These are phyloP conservation scores for Clunio marinus DNA, from an alignment of 2,888 invertebrate genomes.

Conservation along the genomic window DNA sequence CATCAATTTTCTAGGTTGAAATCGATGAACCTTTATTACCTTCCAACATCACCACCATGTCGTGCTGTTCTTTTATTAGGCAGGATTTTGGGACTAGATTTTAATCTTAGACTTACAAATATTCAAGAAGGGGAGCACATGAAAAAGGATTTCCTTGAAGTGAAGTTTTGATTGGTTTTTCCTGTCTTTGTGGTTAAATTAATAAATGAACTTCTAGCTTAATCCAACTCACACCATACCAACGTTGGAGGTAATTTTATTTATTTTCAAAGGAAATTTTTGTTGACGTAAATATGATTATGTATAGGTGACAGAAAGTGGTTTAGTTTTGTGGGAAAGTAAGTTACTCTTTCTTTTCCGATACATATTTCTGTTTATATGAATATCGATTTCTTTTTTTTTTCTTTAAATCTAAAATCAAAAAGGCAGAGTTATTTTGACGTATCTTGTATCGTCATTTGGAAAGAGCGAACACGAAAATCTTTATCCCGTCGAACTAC, in stretches of 20 bases:
- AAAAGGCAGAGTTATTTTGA: conserved; percentile 52
- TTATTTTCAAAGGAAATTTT: background rate
- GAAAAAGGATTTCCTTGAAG: conserved; percentile 59
- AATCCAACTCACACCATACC: conserved; percentile 84
- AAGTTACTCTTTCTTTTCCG: too few species aligned
- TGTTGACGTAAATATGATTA: background rate
- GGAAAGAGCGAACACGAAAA: conserved; percentile 62
- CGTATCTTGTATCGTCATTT: conserved; percentile 75
- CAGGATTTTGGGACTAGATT: conserved; percentile 57
- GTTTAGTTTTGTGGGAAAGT: conserved; percentile 73
- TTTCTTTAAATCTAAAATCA: conserved; percentile 7
- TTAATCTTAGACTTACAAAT: conserved; percentile 58
- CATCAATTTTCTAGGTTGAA: conserved; percentile 27
- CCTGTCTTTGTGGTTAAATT: background rate
- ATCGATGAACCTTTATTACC: conserved; percentile 53
- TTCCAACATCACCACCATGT: conserved; percentile 59
- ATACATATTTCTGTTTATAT: too few species aligned
- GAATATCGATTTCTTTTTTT: background rate
- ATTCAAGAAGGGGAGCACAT: conserved; percentile 57
- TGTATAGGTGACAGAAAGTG: conserved; percentile 63
- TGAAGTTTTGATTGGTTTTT: conserved; percentile 43
- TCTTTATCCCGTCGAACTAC: conserved; percentile 71
- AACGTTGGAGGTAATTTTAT: conserved; percentile 55
- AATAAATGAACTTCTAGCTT: conserved; percentile 53
- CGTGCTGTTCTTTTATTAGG: conserved; percentile 58